Evolutionary conservation across 2,888 invertebrate species (phyloP), one percentile per base, ranked within the genome.

Genomic region (Anaspis maculata): DNA sequence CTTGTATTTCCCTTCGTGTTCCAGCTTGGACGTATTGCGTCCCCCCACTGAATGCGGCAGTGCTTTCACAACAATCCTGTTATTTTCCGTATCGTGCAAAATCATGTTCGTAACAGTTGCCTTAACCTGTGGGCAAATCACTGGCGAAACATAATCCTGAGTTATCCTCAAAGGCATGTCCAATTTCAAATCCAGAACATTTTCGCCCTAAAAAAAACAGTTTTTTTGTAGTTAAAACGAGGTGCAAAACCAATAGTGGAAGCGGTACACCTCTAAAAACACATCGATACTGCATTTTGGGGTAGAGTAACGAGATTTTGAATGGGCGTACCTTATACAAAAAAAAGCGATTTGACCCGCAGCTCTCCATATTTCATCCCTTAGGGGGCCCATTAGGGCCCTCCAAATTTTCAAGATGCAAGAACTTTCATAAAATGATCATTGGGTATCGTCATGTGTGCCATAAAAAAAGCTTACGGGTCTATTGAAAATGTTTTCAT

Each of bases 101-200:
- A 79, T 66, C 21, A 77, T 74, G 39, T 74, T 75, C 39, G 74
- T 72, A 11, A 79, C 67, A 11, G 76, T 74, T 3, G 77, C 82
- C 55, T 79, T 78, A 38, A 83, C 75, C 35, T 77, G 74, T 1
- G 83, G 82, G n/a, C 82, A 80, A 27, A 82, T 74, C 1, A 69
- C 67, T 1, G 83, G 83, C 24, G 76, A 76, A 42, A 74, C 74
- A 65, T 87, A 87, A 51, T 80, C 76, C 48, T 82, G 69, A 1
- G 87, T 87, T 34, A 86, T 86, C 54, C 83, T 62, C 30, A 79
- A 74, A 23, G 85, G 83, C 72, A 83, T 76, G 54, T 86, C 81
- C 44, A 88, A 68, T 52, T 80, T 76, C 45, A 88, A 70, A 52
- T 77, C 74, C 45, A 88, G 66, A 40, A 88, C 76, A 67, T 85